Percentiles rank a stretch among this genome's conserved stretches.
Evolutionary conservation across 2,888 invertebrate genomes (phyloP).

Genomic region (Ochropacha duplaris): DNA sequence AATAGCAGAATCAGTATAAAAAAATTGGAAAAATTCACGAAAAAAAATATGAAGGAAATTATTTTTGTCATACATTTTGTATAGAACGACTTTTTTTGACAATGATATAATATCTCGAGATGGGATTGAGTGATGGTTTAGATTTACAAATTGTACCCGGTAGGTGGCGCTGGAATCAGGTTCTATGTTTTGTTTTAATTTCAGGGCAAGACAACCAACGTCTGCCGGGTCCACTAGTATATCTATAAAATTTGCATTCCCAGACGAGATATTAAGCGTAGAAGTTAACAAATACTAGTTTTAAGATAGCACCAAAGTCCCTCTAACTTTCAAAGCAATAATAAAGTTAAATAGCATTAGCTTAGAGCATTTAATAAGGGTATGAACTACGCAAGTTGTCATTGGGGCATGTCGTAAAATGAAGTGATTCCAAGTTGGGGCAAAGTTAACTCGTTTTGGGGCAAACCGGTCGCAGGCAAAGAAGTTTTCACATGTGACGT

Average conservation of each 20-base stretch:
- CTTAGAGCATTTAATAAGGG: slow-evolving; percentile 20
- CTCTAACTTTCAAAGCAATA: slow-evolving; percentile 29
- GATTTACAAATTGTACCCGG: too few species aligned
- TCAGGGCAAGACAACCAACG: too few species aligned
- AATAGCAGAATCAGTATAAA: too few species aligned
- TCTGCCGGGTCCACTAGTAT: too few species aligned
- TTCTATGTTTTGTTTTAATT: too few species aligned
- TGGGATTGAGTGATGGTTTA: too few species aligned
- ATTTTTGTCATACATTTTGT: too few species aligned
- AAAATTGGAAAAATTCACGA: too few species aligned
- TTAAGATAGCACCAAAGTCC: not conserved
- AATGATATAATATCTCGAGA: too few species aligned
- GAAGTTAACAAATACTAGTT: not conserved
- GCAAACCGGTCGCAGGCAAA: slow-evolving; percentile 37
- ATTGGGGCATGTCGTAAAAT: slow-evolving; percentile 9
- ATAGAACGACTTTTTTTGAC: too few species aligned
- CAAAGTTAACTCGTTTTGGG: slow-evolving; percentile 50
- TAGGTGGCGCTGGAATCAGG: too few species aligned
- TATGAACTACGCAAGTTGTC: slow-evolving; percentile 25
- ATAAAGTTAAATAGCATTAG: slow-evolving; percentile 29
- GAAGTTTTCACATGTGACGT: slow-evolving; percentile 37
- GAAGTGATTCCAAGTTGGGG: slow-evolving; percentile 13
- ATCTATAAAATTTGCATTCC: not conserved
- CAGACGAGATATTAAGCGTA: not conserved
- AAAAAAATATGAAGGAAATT: too few species aligned